These are phyloP conservation scores for Steinernema hermaphroditum DNA, from an alignment of 2,888 invertebrate genomes.

Conservation along the genomic window DNA sequence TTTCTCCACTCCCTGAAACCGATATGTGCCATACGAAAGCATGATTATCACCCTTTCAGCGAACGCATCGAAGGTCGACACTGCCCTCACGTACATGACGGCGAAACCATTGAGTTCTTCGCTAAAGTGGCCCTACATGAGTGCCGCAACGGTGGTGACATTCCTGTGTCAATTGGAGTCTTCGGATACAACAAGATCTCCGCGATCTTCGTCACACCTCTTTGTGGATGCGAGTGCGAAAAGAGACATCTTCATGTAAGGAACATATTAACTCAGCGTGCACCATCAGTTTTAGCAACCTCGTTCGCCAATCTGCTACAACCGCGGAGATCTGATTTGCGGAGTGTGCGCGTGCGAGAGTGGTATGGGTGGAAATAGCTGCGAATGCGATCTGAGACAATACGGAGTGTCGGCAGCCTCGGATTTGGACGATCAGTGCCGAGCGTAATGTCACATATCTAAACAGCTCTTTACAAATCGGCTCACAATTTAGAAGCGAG, in stretches of 20 bases:
- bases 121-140: slow-evolving; percentile 51
- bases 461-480: no score
- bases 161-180: slow-evolving; percentile 61
- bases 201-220: slow-evolving; percentile 51
- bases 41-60: slow-evolving; percentile 38
- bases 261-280: neutral
- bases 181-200: slow-evolving; percentile 54
- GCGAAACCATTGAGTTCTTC: slow-evolving; percentile 50
- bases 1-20: no score
- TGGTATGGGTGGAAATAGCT: slow-evolving; percentile 59
- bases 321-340: slow-evolving; percentile 58
- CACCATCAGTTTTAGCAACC: slow-evolving; percentile 57
- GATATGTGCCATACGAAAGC: no score
- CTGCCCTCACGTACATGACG: slow-evolving; percentile 48
- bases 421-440: slow-evolving; percentile 53
- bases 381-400: slow-evolving; percentile 63
- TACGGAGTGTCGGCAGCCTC: slow-evolving; percentile 50
- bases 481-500: slow-evolving; percentile 41
- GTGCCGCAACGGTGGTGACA: slow-evolving; percentile 54
- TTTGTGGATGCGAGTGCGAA: slow-evolving; percentile 66
- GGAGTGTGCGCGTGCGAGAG: slow-evolving; percentile 52
- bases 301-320: slow-evolving; percentile 53
- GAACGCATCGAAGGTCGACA: slow-evolving; percentile 46
- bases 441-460: slow-evolving; percentile 46
- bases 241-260: slow-evolving; percentile 50